Evolutionary conservation across 2,888 invertebrate species (phyloP).

Genomic region (Elgonia sp.): DNA sequence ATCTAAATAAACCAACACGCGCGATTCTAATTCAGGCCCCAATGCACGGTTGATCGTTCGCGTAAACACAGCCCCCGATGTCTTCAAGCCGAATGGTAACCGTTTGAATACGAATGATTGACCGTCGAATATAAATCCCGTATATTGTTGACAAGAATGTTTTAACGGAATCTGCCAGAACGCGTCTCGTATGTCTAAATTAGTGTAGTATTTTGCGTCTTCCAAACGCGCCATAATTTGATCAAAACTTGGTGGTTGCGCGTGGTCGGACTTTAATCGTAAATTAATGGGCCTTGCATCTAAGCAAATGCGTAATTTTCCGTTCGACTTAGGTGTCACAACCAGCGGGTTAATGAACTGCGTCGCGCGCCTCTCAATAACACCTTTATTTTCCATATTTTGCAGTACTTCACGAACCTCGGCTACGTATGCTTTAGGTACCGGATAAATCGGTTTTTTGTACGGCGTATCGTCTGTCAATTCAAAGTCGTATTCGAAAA

Average conservation of each 20-base stretch:
- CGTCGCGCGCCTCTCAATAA: neutral
- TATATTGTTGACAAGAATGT: neutral
- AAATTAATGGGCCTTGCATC: neutral
- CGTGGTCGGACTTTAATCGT: neutral
- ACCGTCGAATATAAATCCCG: constrained; percentile 7
- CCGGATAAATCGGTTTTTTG: neutral
- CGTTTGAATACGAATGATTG: neutral
- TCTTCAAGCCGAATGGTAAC: neutral
- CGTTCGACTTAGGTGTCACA: neutral
- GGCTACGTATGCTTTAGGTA: neutral
- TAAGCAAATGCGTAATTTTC: neutral
- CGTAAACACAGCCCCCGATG: neutral
- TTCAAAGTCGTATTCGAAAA: neutral
- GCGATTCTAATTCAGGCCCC: neutral
- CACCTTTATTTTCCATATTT: neutral
- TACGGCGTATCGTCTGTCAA: neutral
- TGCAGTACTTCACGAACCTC: neutral
- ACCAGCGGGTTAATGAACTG: neutral
- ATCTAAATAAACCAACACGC: neutral
- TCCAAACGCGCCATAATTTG: neutral
- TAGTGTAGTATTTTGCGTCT: neutral
- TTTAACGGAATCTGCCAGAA: constrained; percentile 9
- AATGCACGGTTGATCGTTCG: neutral
- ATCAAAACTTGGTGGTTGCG: neutral
- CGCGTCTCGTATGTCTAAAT: constrained; percentile 1